Base-by-base conservation (phyloP, 1,140 invertebrate genomes). In the Rhopalosiphum padi region DNA sequence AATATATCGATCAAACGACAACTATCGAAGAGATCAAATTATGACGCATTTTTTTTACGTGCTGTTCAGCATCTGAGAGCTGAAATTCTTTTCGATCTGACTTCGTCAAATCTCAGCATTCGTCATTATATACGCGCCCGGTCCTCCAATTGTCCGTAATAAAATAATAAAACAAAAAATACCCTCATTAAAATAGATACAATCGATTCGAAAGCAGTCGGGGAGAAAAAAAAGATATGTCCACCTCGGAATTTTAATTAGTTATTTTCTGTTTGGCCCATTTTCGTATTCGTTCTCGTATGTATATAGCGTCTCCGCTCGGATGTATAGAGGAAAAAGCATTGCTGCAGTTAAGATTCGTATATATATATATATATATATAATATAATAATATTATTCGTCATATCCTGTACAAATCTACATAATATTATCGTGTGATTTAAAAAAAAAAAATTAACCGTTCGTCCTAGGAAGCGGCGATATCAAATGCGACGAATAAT, bases 191-290 rank as follows among this genome's bases (percentile, higher is more conserved):
- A 85, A 93, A 93, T 43, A 53, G 82, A 86, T 86, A 86, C 23
- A 91, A 91, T 91, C 90, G 77, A 83, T 51, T 83, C 6, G 55
- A 77, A 46, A 46, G 55, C 90, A 23, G 37, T 5, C 18, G 23
- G 35, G 68, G 41, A 83, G 41, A 91, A 51, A 83, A 83, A 91
- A 82, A 91, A 51, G 43, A 92, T 51, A 51, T 51, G 91, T 92
- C 91, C n/a, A 85, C 82, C 68, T 93, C 48, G 91, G 91, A 93
- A 93, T 93, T 93, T 93, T 93, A 93, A 93, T 93, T 93, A 93
- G 91, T 85, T 53, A 51, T 83, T 85, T 92, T 92, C n/a, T 41
- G 68, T 92, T 92, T 85, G 48, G 77, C 82, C 91, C 82, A 93
- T 93, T 93, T 93, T 83, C 22, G 90, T 92, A 30, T 92, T 41